Base-by-base conservation (phyloP, 2,888 invertebrate genomes). In the Parnassius smintheus region DNA sequence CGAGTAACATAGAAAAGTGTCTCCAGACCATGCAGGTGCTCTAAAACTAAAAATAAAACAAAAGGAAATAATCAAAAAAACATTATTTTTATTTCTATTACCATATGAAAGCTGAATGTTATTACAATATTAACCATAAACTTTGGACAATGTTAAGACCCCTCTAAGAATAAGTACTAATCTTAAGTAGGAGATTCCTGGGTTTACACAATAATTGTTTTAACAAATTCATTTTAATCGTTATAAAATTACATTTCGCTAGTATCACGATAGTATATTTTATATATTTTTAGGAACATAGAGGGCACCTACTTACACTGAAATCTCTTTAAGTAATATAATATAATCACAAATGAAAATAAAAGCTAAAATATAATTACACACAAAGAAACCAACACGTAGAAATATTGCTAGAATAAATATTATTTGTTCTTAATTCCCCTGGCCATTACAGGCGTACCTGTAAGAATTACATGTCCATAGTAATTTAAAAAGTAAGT, bases 161-260 rank as follows among this genome's bases (percentile, higher is more conserved):
- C 86, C 85, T 82, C 84, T 84, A 81, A 76, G 75, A 83, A 78
- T 87, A 89, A 90, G 91, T 91, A 91, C 90, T 88, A 84, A 75
- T 65, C 80, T 85, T 89, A 90, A 89, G 88, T 86, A 85, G 78
- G 88, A 91, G 89, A 90, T 90, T 91, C 88, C 79, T 72, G 74
- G 73, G 58, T 69, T 68, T 48, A 35, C 41, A 42, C 35, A n/a
- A 56, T 12, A 70, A 67, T 69, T 68, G 67, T 54, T 59, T 55
- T 64, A 71, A 70, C 65, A 64, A 68, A 66, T 65, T 61, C 67
- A 64, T 66, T 68, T 66, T 61, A 66, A 54, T 53, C 56, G 13
- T 35, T 46, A 54, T 59, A 48, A 51, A 56, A n/a, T 46, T 56
- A 61, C 50, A 61, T 49, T 44, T 44, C n/a, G 35, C 55, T 53